Evolutionary conservation across 2,113 vertebrate species (phyloP).

Genomic region (Cinclus mexicanus): DNA sequence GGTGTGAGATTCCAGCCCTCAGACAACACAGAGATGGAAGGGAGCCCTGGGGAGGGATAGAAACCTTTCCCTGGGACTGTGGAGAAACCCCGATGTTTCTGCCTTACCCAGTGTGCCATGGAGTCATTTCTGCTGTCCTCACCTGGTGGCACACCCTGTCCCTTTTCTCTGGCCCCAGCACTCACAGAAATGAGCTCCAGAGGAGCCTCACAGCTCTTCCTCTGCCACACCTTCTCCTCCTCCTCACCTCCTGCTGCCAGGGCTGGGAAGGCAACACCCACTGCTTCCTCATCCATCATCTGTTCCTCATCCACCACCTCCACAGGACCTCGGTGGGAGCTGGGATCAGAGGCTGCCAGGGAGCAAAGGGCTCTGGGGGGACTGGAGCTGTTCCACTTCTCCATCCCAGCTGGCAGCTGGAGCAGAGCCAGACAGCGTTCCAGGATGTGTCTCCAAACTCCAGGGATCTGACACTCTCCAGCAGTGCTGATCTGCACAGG

Average conservation of each 20-base stretch:
- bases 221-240: not conserved
- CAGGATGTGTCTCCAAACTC: not conserved
- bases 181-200: not conserved
- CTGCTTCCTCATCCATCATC: not conserved
- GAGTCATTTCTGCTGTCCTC: not conserved
- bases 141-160: not conserved
- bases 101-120: rapidly evolving
- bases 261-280: too few relatives aligned
- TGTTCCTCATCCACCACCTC: not conserved
- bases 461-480: conserved; percentile 22
- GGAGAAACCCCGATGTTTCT: not conserved
- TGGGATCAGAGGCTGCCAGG: not conserved
- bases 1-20: not conserved
- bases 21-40: not conserved
- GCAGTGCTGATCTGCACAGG: not conserved
- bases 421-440: not conserved
- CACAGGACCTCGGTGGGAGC: not conserved
- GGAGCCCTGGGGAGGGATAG: not conserved
- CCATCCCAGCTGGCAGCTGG: conserved; percentile 32
- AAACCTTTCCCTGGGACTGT: not conserved
- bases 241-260: not conserved
- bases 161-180: not conserved
- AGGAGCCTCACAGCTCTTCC: not conserved
- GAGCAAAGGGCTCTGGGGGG: not conserved
- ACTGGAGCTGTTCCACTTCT: not conserved